Evolutionary conservation across 2,888 invertebrate species (phyloP).

Genomic region (Noctua pronuba): DNA sequence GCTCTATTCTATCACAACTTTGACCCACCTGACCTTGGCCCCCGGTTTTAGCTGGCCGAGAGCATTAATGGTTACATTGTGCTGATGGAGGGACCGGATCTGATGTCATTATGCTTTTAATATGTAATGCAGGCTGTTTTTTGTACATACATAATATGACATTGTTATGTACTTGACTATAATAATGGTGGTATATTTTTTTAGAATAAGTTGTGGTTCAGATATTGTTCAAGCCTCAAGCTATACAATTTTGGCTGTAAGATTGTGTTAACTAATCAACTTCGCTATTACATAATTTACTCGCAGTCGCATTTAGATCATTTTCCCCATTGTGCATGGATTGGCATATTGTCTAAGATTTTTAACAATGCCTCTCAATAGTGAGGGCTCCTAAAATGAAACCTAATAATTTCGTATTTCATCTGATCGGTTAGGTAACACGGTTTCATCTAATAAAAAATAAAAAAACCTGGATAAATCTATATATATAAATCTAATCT

Average conservation of each 20-base stretch:
- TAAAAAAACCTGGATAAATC: not conserved
- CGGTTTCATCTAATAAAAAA: not conserved
- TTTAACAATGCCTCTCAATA: not conserved
- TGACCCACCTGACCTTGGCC: conserved; percentile 36
- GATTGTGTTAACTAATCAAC: not conserved
- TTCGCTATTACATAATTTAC: not conserved
- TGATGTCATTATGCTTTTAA: conserved; percentile 42
- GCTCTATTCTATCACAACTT: conserved; percentile 18
- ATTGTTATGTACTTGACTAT: conserved; percentile 22
- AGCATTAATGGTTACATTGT: conserved; percentile 53
- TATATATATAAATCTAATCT: too few relatives aligned
- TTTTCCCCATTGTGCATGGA: not conserved
- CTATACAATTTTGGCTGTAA: not conserved
- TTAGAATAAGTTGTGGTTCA: not conserved
- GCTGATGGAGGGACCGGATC: conserved; percentile 42
- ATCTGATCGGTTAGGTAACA: not conserved
- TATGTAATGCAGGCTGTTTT: conserved; percentile 23
- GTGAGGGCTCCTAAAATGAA: not conserved
- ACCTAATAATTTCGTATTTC: not conserved
- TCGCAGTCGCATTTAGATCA: not conserved
- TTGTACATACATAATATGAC: not conserved
- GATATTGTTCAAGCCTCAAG: not conserved
- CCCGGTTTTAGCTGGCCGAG: conserved; percentile 13
- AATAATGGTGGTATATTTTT: not conserved
- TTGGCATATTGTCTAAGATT: not conserved